Evolutionary conservation across 2,113 vertebrate species (phyloP), one percentile per base, ranked within the genome.

Genomic region (Forbesichthys papilliferus): DNA sequence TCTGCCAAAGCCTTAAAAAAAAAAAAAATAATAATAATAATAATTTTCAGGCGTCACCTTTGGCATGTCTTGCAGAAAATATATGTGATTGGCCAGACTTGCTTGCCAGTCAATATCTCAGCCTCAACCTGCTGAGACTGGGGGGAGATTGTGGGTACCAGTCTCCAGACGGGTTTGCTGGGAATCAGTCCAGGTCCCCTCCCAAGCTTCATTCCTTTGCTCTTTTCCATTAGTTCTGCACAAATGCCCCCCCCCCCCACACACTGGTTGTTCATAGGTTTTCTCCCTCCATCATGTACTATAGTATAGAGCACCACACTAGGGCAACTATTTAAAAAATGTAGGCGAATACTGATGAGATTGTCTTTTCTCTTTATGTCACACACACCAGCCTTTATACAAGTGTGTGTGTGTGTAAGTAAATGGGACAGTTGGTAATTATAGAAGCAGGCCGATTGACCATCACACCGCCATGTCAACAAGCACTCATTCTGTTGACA

Each of bases 41-140:
- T 1, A 47, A 54, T 88, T 86, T 83, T 78, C 68, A 82, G 81
- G 77, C 82, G 52, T 89, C 80, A 85, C 87, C 86, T 87, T 88
- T 87, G 87, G 87, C 83, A 80, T 86, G 73, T 88, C 84, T 87
- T 82, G 73, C 80, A 85, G 81, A 86, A 89, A 91, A 88, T 87
- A 84, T 80, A 90, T 91, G 89, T 89, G 84, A 89, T 91, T 91
- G 87, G 87, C 79, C 79, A 80, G 73, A 90, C 83, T 85, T 85
- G 87, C 89, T 87, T 88, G 85, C 89, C 83, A 87, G 85, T 92
- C 90, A 86, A 86, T 89, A 90, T 88, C 86, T 90, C 80, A 81
- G 84, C 74, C 84, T 82, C 84, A 82, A 86, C 74, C 86, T 82
- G 68, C 80, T 85, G 87, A 88, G 85, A 83, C 58, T 59, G 59